Evolutionary conservation across 2,797 vertebrate genomes (phyloP), one percentile per base, ranked within the genome.

Genomic region (Pampus argenteus): DNA sequence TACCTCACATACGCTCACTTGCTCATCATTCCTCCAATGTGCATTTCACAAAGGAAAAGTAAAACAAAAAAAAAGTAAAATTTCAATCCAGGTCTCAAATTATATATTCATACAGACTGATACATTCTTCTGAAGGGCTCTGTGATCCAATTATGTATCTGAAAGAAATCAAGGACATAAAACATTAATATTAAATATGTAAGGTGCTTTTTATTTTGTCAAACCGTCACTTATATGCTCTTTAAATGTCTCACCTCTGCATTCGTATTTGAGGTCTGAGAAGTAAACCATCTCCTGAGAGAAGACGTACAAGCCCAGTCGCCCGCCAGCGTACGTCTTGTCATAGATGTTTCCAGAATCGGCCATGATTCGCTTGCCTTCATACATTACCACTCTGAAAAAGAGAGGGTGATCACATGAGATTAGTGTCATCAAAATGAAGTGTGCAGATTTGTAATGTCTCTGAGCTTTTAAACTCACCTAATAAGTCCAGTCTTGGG

Each of bases 231-330:
- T 52, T 1, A 15, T 67, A 48, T 59, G 15, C 79, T 42, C 9
- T 54, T 14, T 14, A 36, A 42, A 18, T 11, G 13, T 66, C 93
- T 93, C 94, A 99, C 98, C 98, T 99, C 94, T 95, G 88, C 98
- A 99, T 94, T 99, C 97, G 18, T 99, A 99, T 96, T 99, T 99
- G 88, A 99, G 95, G 86, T 99, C 98, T 15, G 98, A 99, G 93
- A 99, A 99, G 95, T 99, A 99, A 86, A 98, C 97, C 98, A 98
- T 98, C 95, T 99, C 98, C 93, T 99, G 98, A 79, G 98, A 99
- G 93, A 99, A 99, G 87, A 99, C 96, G 48, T 99, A 99, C 75
- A 99, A 86, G 76, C 98, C 98, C 86, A 99, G 94, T 77, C 98
- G 94, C 61, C 98, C 98, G 48, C 98, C 98, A 55, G 98, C 96